Conservation (phyloP, 30 jellyfish, hydroid and myxozoan species). For the Turritopsis rubra region DNA sequence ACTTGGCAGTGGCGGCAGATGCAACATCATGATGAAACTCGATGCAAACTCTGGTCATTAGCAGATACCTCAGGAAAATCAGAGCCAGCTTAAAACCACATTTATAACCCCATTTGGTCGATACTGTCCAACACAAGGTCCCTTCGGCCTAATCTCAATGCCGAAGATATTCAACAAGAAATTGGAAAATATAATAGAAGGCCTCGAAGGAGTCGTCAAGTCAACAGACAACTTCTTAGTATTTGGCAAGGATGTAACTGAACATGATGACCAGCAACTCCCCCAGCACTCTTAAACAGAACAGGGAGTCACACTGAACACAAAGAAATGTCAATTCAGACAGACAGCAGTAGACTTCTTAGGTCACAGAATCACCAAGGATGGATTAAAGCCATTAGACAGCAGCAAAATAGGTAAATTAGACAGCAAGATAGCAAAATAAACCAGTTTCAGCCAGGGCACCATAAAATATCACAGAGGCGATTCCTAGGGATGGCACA, state of each 20-base stretch:
- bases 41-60: constrained; percentile 66
- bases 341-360: constrained; percentile 38
- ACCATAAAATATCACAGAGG: no score
- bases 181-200: constrained; percentile 22
- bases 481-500: no score
- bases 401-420: no score
- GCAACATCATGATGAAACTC: constrained; percentile 34
- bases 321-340: constrained; percentile 34
- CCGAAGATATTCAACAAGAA: constrained; percentile 29
- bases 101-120: constrained; percentile 63
- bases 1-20: constrained; percentile 23
- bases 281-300: no score
- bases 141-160: constrained; percentile 36
- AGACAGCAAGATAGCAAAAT: no score
- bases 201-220: constrained; percentile 16
- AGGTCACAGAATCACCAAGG: constrained; percentile 33
- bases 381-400: constrained; percentile 29
- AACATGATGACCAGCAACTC: constrained; percentile 43
- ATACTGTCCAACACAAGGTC: constrained; percentile 35
- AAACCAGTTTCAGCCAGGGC: no score
- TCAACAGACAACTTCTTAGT: constrained; percentile 33
- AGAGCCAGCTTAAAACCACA: constrained; percentile 33
- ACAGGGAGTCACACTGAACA: constrained; percentile 25
- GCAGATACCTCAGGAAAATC: constrained; percentile 34
- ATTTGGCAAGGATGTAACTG: constrained; percentile 22